Evolutionary conservation across 2,888 invertebrate genomes (phyloP).

Genomic region (Pseudoips prasinana): DNA sequence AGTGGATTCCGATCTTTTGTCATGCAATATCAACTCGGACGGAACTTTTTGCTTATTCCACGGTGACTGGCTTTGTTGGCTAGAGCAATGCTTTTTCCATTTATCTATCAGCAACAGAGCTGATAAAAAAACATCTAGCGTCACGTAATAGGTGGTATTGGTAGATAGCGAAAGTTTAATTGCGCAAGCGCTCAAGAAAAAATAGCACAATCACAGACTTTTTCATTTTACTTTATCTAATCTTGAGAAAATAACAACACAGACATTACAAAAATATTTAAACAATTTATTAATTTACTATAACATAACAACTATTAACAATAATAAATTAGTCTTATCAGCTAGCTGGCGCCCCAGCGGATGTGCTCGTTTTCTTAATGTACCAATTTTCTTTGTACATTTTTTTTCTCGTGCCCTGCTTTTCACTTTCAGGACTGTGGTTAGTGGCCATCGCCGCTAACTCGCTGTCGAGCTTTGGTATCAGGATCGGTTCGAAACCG

Average conservation of each 20-base stretch:
- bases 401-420: slow-evolving; percentile 67
- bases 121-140: slow-evolving; percentile 45
- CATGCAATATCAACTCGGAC: slow-evolving; percentile 45
- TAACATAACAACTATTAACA: slow-evolving; percentile 38
- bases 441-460: slow-evolving; percentile 70
- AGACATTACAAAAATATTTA: slow-evolving; percentile 12
- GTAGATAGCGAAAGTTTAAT: slow-evolving; percentile 63
- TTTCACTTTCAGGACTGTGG: slow-evolving; percentile 63
- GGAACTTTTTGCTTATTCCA: slow-evolving; percentile 51
- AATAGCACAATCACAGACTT: slow-evolving; percentile 20
- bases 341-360: slow-evolving; percentile 59
- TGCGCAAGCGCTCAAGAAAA: slow-evolving; percentile 44
- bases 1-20: slow-evolving; percentile 19
- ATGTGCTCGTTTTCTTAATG: slow-evolving; percentile 68
- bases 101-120: slow-evolving; percentile 41
- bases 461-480: slow-evolving; percentile 67
- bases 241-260: slow-evolving; percentile 9
- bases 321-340: slow-evolving; percentile 65
- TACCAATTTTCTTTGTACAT: slow-evolving; percentile 74
- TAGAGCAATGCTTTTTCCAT: slow-evolving; percentile 43
- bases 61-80: slow-evolving; percentile 53
- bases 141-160: slow-evolving; percentile 67
- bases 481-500: slow-evolving; percentile 69
- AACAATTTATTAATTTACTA: slow-evolving; percentile 38
- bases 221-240: slow-evolving; percentile 5